Conservation (phyloP, 2,113 vertebrate species). For the Aphelocoma coerulescens region DNA sequence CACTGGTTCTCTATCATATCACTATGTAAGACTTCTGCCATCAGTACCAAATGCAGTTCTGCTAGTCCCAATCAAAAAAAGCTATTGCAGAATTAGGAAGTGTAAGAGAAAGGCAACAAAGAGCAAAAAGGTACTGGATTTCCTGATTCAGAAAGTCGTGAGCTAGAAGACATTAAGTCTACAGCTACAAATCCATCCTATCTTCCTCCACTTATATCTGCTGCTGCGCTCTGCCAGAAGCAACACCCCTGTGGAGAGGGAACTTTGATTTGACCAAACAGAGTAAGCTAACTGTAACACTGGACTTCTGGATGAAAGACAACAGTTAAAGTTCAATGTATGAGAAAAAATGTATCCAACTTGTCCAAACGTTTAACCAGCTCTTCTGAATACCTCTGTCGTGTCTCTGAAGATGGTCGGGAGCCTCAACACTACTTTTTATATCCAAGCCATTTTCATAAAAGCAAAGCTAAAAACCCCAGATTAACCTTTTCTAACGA, state of each 20-base stretch:
- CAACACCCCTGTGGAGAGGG: not conserved
- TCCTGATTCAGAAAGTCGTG: not conserved
- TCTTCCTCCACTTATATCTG: not conserved
- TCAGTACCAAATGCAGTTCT: not conserved
- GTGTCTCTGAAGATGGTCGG: not conserved
- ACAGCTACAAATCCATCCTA: not conserved
- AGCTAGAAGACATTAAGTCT: not conserved
- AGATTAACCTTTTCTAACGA: not conserved
- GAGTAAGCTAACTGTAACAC: not conserved
- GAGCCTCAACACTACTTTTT: not conserved
- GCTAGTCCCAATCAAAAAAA: not conserved
- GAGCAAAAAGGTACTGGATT: not conserved
- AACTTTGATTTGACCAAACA: not conserved
- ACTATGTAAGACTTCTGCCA: not conserved
- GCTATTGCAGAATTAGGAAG: not conserved
- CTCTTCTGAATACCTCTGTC: not conserved
- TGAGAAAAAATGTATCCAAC: not conserved
- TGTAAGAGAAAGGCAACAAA: not conserved
- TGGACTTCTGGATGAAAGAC: not conserved
- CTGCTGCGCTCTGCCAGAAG: not conserved
- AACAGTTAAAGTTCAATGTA: not conserved
- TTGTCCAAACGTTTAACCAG: not conserved
- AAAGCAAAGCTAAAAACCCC: not conserved
- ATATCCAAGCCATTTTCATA: not conserved
- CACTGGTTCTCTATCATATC: not conserved